A percentile compares a stretch with the other conserved stretches of the same genome.
Evolutionary conservation across 1,140 invertebrate genomes (phyloP).

Genomic region (Drosophila tristis): DNA sequence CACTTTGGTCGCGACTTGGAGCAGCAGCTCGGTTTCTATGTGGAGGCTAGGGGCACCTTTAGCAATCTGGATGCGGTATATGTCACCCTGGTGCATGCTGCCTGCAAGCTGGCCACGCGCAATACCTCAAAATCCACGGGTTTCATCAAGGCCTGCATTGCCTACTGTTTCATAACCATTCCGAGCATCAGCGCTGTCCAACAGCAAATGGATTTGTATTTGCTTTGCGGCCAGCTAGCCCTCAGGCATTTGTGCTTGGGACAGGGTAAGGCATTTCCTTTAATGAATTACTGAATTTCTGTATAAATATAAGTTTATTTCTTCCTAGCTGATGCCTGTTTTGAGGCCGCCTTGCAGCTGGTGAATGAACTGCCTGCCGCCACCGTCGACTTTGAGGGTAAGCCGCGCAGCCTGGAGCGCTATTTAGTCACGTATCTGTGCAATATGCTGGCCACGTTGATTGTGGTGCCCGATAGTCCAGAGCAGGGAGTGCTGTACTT

Average conservation of each 20-base stretch:
- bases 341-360: conserved; percentile 93
- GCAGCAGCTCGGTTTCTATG: conserved; percentile 96
- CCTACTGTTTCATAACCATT: conserved; percentile 97
- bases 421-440: conserved; percentile 90
- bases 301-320: conserved; percentile 62
- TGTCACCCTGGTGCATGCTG: conserved; percentile 93
- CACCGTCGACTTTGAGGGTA: conserved; percentile 91
- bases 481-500: conserved; percentile 93
- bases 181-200: conserved; percentile 93
- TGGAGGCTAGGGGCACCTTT: conserved; percentile 94
- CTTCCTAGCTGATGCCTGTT: conserved; percentile 93
- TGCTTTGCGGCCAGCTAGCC: conserved; percentile 94
- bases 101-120: conserved; percentile 91
- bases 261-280: conserved; percentile 85
- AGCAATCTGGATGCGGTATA: conserved; percentile 95
- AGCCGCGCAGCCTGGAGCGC: conserved; percentile 89
- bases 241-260: conserved; percentile 95
- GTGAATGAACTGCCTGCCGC: conserved; percentile 91
- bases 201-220: conserved; percentile 92
- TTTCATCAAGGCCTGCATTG: conserved; percentile 96
- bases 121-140: conserved; percentile 87
- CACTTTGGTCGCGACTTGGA: conserved; percentile 94
- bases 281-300: neutral
- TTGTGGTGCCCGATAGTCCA: conserved; percentile 95
- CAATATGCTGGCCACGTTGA: conserved; percentile 92